A percentile compares a stretch with the other conserved stretches of the same genome.
phyloP scores from a whole-genome alignment of 2,113 vertebrate species.

The Oryzias javanicus region DNA sequence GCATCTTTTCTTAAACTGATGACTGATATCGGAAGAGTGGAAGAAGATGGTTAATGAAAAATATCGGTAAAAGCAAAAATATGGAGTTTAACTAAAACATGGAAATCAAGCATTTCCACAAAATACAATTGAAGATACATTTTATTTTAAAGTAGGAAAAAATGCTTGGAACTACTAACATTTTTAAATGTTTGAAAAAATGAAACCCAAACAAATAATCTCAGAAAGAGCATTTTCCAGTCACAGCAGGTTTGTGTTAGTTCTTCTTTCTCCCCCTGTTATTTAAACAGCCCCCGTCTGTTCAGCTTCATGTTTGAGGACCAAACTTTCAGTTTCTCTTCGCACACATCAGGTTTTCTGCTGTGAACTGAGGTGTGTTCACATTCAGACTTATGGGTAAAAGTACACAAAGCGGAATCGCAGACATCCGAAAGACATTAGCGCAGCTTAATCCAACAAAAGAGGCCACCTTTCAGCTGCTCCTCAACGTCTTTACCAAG shows the following conservation, averaged over 20 bases:
- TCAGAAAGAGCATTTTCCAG: neutral
- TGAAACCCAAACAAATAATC: too few relatives aligned
- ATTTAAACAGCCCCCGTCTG: slow-evolving; percentile 9
- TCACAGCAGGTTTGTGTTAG: slow-evolving; percentile 23
- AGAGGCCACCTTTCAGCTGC: slow-evolving; percentile 38
- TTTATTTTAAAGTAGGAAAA: too few relatives aligned
- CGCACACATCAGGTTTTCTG: slow-evolving; percentile 16
- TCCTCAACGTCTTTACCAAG: slow-evolving; percentile 48
- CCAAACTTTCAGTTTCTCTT: slow-evolving; percentile 23
- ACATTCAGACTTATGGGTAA: slow-evolving; percentile 39
- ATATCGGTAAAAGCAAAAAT: too few relatives aligned
- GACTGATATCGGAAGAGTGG: too few relatives aligned
- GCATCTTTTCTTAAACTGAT: too few relatives aligned
- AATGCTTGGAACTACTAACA: too few relatives aligned
- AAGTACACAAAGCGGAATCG: slow-evolving; percentile 43
- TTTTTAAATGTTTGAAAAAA: too few relatives aligned
- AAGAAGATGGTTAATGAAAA: too few relatives aligned
- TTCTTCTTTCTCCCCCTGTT: slow-evolving; percentile 21
- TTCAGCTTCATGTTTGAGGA: neutral
- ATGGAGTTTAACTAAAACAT: too few relatives aligned
- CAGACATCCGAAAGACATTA: slow-evolving; percentile 18
- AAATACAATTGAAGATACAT: too few relatives aligned
- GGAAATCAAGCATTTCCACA: too few relatives aligned
- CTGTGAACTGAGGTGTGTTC: slow-evolving; percentile 19
- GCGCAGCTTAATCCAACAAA: slow-evolving; percentile 15